Conservation (phyloP, 2,113 vertebrate species). For the Gorilla gorilla region DNA sequence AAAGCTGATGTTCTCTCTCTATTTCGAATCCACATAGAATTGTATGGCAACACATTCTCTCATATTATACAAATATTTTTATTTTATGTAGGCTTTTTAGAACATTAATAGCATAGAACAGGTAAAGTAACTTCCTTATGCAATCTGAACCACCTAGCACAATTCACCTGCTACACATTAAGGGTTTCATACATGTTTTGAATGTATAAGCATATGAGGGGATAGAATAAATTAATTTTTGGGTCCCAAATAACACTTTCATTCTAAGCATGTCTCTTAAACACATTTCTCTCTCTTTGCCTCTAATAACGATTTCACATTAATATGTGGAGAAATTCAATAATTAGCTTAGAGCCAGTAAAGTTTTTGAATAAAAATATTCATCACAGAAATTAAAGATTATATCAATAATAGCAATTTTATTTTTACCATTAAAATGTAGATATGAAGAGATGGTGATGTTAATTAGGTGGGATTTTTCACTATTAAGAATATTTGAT, state of each 20-base stretch:
- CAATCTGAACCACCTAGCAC: neutral
- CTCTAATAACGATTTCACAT: neutral
- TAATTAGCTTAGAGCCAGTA: neutral
- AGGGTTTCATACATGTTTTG: neutral
- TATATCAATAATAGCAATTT: constrained; percentile 4
- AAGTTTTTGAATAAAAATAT: neutral
- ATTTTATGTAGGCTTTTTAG: neutral
- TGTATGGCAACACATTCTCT: neutral
- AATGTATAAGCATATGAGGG: neutral
- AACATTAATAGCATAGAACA: neutral
- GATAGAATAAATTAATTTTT: neutral
- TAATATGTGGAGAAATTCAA: neutral
- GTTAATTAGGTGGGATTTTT: neutral
- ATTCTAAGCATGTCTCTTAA: neutral
- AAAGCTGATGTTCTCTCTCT: neutral
- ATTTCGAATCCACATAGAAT: neutral
- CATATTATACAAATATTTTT: neutral
- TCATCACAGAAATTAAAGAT: constrained; percentile 27
- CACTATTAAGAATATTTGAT: neutral
- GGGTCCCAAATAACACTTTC: neutral
- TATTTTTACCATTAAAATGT: constrained; percentile 20
- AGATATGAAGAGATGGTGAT: neutral
- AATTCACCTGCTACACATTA: neutral
- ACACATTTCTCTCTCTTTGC: neutral
- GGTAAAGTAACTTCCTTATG: neutral